These are phyloP conservation scores for Falco naumanni DNA, from an alignment of 2,797 vertebrate genomes.

Conservation along the genomic window DNA sequence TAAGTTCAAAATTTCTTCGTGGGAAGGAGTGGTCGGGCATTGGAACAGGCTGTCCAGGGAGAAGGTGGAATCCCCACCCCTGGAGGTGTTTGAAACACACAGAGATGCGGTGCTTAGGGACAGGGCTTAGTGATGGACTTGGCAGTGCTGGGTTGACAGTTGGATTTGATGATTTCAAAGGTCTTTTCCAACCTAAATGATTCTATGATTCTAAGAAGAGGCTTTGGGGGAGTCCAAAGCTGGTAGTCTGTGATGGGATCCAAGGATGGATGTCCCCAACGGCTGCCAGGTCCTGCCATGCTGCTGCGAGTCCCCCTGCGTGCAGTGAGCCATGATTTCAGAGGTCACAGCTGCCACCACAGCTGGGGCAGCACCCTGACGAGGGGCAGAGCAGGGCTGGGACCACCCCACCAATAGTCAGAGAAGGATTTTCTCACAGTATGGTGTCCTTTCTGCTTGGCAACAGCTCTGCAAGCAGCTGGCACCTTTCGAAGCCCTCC, in stretches of 20 bases:
- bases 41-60: no score
- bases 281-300: not conserved
- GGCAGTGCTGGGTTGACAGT: no score
- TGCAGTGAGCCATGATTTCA: not conserved
- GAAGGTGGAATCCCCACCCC: no score
- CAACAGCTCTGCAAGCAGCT: not conserved
- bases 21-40: no score
- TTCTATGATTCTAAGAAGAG: no score
- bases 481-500: not conserved
- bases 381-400: not conserved
- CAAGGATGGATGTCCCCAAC: fast-evolving
- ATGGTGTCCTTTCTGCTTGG: not conserved
- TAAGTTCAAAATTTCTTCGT: not conserved
- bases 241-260: fast-evolving
- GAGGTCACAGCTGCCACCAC: not conserved
- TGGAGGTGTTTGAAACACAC: no score
- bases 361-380: not conserved
- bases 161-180: no score
- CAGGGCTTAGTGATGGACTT: no score
- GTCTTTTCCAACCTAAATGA: no score
- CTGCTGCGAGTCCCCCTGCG: not conserved
- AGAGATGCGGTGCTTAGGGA: no score
- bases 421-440: not conserved
- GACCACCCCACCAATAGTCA: not conserved
- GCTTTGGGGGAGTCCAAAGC: not conserved